Base-by-base conservation (phyloP, 2,888 invertebrate species). In the Sesia bembeciformis region DNA sequence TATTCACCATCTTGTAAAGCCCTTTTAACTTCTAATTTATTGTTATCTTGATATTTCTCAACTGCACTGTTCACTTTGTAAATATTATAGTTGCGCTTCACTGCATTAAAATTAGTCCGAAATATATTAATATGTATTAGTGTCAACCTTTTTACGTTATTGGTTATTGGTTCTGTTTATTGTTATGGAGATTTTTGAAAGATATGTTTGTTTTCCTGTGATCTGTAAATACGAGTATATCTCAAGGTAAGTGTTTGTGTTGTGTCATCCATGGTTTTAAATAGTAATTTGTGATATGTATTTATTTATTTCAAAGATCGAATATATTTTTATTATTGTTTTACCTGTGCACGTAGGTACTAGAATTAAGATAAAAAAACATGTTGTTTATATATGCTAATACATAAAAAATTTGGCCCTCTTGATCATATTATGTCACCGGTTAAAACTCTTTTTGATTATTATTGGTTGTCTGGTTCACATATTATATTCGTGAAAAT, bases 111-210 rank as follows among this genome's bases (percentile, higher is more conserved):
- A 83, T 83, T 80, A 78, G 82, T 81, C 78, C 71, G 58, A 74
- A 77, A 77, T 74, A 67, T 79, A 82, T 84, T 83, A 84, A 84
- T 84, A 82, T 84, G 81, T 81, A 84, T 83, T 81, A 82, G 81
- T 77, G 80, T 78, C 83, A 79, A 74, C 73, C 76, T 78, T 80
- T 78, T 73, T 76, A 79, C 74, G 67, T 76, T 83, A 84, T 84
- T 80, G 81, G 82, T 83, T 83, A 83, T 84, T 81, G 81, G 81
- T 78, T 70, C 61, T 65, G 61, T 66, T 77, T 75, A 79, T 84
- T 83, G 81, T 84, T 81, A 81, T 82, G 82, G 71, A 74, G 78
- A 83, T 80, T 70, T 67, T 51, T 60, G 60, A 56, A 62, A 67
- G 67, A 64, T 68, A 74, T 79, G 72, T 80, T 79, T 71, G 69